These are phyloP conservation scores for Taxidea taxus DNA, from an alignment of 2,113 vertebrate species.

Conservation along the genomic window DNA sequence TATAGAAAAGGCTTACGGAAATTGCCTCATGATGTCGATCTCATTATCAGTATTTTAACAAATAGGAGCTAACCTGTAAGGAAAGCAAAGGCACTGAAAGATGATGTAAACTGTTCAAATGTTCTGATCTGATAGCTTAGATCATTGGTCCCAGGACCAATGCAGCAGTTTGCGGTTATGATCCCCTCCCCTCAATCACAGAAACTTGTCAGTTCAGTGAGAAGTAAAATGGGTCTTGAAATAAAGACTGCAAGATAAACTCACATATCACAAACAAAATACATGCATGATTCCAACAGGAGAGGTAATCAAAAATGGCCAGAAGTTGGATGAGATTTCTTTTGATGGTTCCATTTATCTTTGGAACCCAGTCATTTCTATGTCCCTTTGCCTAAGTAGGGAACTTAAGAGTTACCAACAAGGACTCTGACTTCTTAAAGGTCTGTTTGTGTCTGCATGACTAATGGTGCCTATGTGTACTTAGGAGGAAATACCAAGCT, in stretches of 20 bases:
- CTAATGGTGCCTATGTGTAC: slow-evolving; percentile 61
- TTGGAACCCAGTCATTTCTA: slow-evolving; percentile 36
- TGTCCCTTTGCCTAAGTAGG: slow-evolving; percentile 37
- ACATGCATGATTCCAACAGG: background rate
- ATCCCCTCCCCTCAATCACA: background rate
- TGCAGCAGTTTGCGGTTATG: background rate
- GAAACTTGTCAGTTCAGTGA: slow-evolving; percentile 22
- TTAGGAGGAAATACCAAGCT: slow-evolving; percentile 65
- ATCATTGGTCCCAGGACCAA: background rate
- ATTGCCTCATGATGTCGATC: background rate
- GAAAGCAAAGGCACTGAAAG: background rate
- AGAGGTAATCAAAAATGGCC: slow-evolving; percentile 46
- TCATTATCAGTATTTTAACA: background rate
- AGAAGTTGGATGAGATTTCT: slow-evolving; percentile 43
- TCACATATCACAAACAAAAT: background rate
- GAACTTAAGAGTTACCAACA: background rate
- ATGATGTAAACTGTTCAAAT: background rate
- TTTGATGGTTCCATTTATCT: slow-evolving; percentile 52
- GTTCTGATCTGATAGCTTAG: background rate
- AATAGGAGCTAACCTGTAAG: slow-evolving; percentile 17
- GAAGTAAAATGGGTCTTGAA: slow-evolving; percentile 20
- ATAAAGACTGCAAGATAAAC: slow-evolving; percentile 39
- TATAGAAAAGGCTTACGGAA: slow-evolving; percentile 19
- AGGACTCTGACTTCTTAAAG: slow-evolving; percentile 45
- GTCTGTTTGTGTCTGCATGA: slow-evolving; percentile 62